phyloP scores from a whole-genome alignment of 2,888 invertebrate genomes.

The Embidobia sp. region DNA sequence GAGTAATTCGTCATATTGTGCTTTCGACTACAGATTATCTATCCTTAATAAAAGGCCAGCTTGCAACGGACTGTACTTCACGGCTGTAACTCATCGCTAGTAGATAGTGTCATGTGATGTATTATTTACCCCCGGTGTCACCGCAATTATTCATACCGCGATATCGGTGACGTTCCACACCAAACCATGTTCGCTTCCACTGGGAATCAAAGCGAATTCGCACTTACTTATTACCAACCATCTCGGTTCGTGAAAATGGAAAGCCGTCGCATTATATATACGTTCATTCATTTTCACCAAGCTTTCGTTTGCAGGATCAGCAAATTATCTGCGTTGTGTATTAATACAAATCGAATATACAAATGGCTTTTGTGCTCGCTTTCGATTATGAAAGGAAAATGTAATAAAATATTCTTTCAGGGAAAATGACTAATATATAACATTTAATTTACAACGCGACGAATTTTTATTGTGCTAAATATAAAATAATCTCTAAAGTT shows the following conservation, averaged over 20 bases:
- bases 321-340: constrained; percentile 36
- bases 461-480: too few species aligned
- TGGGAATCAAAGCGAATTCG: constrained; percentile 77
- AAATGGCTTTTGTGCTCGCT: constrained; percentile 23
- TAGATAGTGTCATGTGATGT: constrained; percentile 78
- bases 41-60: constrained; percentile 75
- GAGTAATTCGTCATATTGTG: constrained; percentile 73
- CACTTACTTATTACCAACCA: constrained; percentile 72
- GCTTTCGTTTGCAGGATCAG: constrained; percentile 53
- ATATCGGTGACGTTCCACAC: constrained; percentile 71
- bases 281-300: constrained; percentile 46
- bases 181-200: constrained; percentile 69
- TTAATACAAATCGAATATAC: constrained; percentile 32
- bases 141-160: constrained; percentile 79
- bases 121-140: constrained; percentile 77
- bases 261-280: constrained; percentile 42
- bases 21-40: constrained; percentile 77
- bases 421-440: too few species aligned
- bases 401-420: too few species aligned
- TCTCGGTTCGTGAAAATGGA: constrained; percentile 60
- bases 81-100: constrained; percentile 75
- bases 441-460: too few species aligned
- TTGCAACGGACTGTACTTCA: constrained; percentile 63
- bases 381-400: not conserved
- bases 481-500: too few species aligned